Conservation (phyloP, 2,888 invertebrate genomes). For the Volucella inanis region DNA sequence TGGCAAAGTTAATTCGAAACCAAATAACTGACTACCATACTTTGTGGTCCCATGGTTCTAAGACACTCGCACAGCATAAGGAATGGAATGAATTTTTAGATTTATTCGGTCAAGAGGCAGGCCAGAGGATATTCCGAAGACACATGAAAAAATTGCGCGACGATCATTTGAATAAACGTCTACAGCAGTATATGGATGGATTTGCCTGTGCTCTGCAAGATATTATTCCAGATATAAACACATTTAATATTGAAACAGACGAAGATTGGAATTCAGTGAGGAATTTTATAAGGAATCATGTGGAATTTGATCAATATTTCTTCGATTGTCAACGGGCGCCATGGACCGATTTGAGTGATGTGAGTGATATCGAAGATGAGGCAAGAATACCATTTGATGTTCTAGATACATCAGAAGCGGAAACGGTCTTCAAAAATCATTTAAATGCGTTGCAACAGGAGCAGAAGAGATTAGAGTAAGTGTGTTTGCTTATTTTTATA, state of each 20-base stretch:
- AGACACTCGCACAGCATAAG: conserved; percentile 92
- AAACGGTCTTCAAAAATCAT: conserved; percentile 95
- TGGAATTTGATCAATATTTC: conserved; percentile 97
- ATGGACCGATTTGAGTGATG: conserved; percentile 89
- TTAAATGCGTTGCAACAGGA: conserved; percentile 95
- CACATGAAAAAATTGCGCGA: conserved; percentile 92
- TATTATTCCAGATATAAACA: conserved; percentile 90
- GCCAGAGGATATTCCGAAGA: conserved; percentile 89
- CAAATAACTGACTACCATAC: conserved; percentile 93
- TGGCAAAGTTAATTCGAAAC: conserved; percentile 92
- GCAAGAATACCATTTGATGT: conserved; percentile 95
- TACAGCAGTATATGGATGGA: conserved; percentile 90
- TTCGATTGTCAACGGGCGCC: conserved; percentile 91
- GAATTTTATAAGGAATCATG: conserved; percentile 93
- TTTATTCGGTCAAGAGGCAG: conserved; percentile 93
- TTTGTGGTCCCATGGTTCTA: conserved; percentile 93
- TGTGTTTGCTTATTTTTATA: neutral
- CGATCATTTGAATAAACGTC: conserved; percentile 89
- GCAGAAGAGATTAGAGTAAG: conserved; percentile 95
- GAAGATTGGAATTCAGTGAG: conserved; percentile 96
- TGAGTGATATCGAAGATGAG: conserved; percentile 86
- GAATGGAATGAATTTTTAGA: conserved; percentile 95
- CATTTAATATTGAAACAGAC: conserved; percentile 84
- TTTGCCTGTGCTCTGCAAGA: conserved; percentile 90
- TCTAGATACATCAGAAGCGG: conserved; percentile 94